Percentiles rank a stretch among this genome's conserved stretches.
phyloP scores from a whole-genome alignment of 2,113 vertebrate genomes.

The Cavia porcellus region DNA sequence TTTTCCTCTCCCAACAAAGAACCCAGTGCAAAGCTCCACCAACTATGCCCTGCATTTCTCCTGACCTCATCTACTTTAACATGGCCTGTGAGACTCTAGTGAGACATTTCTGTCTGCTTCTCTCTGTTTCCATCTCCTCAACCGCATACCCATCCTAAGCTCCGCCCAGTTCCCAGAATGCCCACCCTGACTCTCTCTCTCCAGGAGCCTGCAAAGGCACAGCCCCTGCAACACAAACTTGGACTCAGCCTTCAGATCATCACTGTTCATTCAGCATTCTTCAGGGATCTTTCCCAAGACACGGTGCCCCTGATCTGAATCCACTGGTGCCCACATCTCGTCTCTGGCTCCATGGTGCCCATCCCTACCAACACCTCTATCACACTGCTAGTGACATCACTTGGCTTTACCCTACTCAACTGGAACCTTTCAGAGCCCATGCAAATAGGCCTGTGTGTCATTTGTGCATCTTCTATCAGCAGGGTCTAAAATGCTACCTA shows the following conservation, averaged over 20 bases:
- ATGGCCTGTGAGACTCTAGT: background rate
- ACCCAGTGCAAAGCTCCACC: background rate
- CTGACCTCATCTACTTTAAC: background rate
- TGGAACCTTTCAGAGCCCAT: conserved; percentile 28
- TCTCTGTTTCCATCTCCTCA: background rate
- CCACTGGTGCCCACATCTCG: background rate
- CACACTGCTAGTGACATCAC: background rate
- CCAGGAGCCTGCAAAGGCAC: background rate
- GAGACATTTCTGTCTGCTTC: background rate
- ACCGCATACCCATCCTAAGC: background rate
- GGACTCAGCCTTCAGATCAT: background rate
- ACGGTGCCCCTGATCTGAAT: background rate
- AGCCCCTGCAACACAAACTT: background rate
- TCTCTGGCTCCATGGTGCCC: background rate
- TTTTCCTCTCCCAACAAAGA: background rate
- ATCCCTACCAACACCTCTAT: background rate
- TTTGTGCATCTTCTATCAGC: conserved; percentile 42
- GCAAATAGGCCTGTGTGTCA: conserved; percentile 36
- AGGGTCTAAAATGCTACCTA: conserved; percentile 50
- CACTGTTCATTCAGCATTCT: background rate
- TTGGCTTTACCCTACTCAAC: background rate
- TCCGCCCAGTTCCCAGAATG: background rate
- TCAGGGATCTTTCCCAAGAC: background rate
- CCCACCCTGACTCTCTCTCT: background rate
- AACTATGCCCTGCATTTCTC: conserved; percentile 13